Base-by-base conservation (phyloP, 2,888 invertebrate genomes). In the Dastarcus helophoroides region DNA sequence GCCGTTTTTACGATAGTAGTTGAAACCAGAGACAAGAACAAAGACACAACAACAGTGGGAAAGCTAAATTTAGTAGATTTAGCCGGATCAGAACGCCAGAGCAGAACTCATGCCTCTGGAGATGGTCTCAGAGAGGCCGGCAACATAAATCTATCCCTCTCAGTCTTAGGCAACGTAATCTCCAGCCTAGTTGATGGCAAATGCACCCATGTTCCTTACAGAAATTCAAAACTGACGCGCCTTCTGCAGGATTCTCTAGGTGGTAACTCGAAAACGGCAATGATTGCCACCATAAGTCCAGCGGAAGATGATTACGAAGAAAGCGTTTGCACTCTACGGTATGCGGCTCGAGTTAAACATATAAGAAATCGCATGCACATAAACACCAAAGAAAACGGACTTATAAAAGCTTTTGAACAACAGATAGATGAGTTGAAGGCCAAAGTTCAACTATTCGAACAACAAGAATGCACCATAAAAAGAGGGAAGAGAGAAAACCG, bases 1-100 rank as follows among this genome's bases (percentile, higher is more conserved):
- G 93, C 94, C 3, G 93, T 97, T 45, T 95, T 95, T 64, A 88
- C 90, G n/a, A 86, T 95, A 22, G 89, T 90, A 0, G 79, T 97
- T 14, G 95, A 97, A 66, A 84, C 88, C 41, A 89, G 89, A 62
- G 82, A 86, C 54, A 68, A 76, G 32, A 80, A 74, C 0, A 69
- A 68, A 2, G 83, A 84, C 46, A 79, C 79, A 0, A 76, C 79
- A 45, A 80, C 82, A 46, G 81, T 93, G 9, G 97, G 95, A 27
- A 93, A 95, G 63, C 67, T 97, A 29, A 93, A 97, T 65, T 69
- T 97, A 26, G 94, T 97, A 0, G 94, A 97, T 63, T 68, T 97
- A 51, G 94, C 95, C 36, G 85, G 95, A 24, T 94, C 93, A 1
- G 95, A 97, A 58, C 71, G 95, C n/a, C 90, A 94, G 55, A 82